These are phyloP conservation scores for Dicrostonyx torquatus DNA, from an alignment of 2,797 vertebrate genomes.

Conservation along the genomic window DNA sequence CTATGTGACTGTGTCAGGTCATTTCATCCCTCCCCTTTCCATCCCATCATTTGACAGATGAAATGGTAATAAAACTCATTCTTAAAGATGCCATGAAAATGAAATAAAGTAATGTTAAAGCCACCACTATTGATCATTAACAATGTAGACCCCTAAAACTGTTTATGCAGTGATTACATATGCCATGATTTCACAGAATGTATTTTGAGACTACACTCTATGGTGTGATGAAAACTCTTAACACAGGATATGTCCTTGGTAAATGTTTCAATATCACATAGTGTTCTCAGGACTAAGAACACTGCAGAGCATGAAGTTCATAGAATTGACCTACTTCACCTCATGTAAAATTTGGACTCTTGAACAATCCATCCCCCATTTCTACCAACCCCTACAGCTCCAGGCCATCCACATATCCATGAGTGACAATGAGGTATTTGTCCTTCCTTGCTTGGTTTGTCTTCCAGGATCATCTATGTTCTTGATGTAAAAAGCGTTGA, in stretches of 20 bases:
- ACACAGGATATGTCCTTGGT: not conserved
- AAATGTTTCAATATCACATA: not conserved
- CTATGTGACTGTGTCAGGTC: not conserved
- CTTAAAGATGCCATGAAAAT: not conserved
- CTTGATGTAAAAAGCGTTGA: not conserved
- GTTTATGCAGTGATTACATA: not conserved
- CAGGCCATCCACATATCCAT: not conserved
- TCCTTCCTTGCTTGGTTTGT: not conserved
- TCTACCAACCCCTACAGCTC: not conserved
- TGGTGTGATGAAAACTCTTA: conserved; percentile 8
- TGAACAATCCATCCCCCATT: not conserved
- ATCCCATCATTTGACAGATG: not conserved
- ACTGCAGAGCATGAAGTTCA: not conserved
- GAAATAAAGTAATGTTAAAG: not conserved
- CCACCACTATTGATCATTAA: not conserved
- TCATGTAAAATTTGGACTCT: not conserved
- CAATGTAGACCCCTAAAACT: not conserved
- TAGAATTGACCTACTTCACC: not conserved
- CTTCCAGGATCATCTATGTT: not conserved
- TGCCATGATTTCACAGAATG: not conserved
- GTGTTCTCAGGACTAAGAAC: not conserved
- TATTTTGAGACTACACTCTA: not conserved
- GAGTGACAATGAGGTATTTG: not conserved
- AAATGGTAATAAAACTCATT: not conserved
- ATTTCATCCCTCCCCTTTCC: not conserved